Evolutionary conservation across 2,797 vertebrate species (phyloP).

Genomic region (Pangasius krempfi): DNA sequence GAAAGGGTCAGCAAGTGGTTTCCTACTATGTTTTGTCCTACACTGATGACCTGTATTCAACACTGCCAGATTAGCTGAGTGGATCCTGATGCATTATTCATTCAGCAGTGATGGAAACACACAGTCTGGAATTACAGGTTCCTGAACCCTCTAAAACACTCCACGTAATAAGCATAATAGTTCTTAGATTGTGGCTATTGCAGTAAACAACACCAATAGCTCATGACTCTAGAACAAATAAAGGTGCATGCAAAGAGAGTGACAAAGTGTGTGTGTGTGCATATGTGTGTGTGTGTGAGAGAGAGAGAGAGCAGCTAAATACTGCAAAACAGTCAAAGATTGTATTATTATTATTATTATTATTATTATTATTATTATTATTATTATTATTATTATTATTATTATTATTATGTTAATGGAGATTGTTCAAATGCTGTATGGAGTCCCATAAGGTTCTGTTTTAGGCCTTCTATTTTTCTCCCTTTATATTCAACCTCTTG

Average conservation of each 20-base stretch:
- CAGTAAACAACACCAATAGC: conserved; percentile 33
- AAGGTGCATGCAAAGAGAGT: not conserved
- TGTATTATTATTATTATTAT: not conserved
- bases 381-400: not conserved
- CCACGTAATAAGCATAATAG: conserved; percentile 57
- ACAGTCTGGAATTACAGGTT: conserved; percentile 49
- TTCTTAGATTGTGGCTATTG: conserved; percentile 49
- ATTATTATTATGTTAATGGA: not conserved
- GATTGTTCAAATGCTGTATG: not conserved
- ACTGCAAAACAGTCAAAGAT: not conserved
- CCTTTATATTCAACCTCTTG: not conserved
- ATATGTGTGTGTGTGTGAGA: not conserved
- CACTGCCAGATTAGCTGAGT: conserved; percentile 52
- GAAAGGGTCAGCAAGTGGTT: conserved; percentile 34
- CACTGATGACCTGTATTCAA: conserved; percentile 39
- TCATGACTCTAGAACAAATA: not conserved
- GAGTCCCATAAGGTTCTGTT: not conserved
- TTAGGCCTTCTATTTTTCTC: not conserved
- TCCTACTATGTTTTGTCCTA: conserved; percentile 42
- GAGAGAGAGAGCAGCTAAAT: not conserved
- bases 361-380: not conserved
- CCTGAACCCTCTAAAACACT: conserved; percentile 48
- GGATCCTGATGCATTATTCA: conserved; percentile 62
- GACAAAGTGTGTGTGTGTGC: not conserved
- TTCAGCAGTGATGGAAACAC: conserved; percentile 59